Base-by-base conservation (phyloP, 2,113 vertebrate genomes). In the Felis chaus region DNA sequence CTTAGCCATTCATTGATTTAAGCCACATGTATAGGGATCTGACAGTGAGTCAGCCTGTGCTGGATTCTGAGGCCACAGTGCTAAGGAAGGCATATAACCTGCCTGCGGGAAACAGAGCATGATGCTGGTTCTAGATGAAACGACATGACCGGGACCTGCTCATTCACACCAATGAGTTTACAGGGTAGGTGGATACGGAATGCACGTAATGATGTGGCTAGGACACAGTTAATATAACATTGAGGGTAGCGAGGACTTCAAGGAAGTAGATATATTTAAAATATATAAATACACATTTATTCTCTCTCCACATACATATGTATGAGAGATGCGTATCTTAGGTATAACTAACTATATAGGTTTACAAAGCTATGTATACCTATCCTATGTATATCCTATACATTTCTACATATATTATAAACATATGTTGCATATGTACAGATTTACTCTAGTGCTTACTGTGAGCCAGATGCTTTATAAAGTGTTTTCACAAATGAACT, bases 401-500 rank as follows among this genome's bases (percentile, higher is more conserved):
- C 81, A 45, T 57, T 50, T 65, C 3, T 87, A 25, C 61, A 79
- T 88, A 16, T 53, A 91, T 83, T 71, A 76, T 23, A 6, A 65
- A 3, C 83, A 23, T 48, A 79, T 61, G 57, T 57, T 45, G 29
- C 18, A 85, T 48, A 25, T n/a, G 8, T 61, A 39, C 78, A 23
- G 78, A 61, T 84, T 91, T 96, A 45, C 45, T 66, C 18, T 8
- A 33, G 36, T 82, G 13, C 25, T 94, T 93, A 61, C 39, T 73
- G 29, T 50, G 5, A 92, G 4, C 33, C 55, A 73, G 14, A 8
- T 41, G 3, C 14, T 94, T 33, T 53, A 29, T 11, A 79, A 65
- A 97, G 73, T 71, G 48, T 78, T 83, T 81, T 71, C 50, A 94
- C 10, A 73, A 94, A 39, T 53, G 53, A 96, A 41, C 16, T 89